A percentile compares a stretch with the other conserved stretches of the same genome.
These are phyloP conservation scores for Bombus sibiricus DNA, from an alignment of 1,140 invertebrate species.

Conservation along the genomic window DNA sequence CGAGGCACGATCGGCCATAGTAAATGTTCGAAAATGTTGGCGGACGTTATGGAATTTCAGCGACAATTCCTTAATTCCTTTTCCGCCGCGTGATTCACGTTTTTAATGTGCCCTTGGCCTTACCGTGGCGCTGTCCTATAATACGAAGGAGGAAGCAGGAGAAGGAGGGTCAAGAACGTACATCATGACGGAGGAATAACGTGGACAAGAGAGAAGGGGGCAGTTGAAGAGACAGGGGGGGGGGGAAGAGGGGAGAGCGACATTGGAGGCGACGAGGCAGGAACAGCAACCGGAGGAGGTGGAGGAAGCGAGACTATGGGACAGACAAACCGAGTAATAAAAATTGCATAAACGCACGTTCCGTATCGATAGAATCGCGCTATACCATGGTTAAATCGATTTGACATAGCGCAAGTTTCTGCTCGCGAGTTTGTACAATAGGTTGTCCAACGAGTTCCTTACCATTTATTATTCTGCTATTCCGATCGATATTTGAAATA, in stretches of 20 bases:
- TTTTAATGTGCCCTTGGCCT: constrained; percentile 42
- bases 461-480: too few species aligned
- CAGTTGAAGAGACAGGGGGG: neutral
- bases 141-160: constrained; percentile 7
- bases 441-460: too few species aligned
- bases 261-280: neutral
- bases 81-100: constrained; percentile 19
- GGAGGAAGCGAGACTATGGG: neutral
- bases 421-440: too few species aligned
- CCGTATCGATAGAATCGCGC: neutral
- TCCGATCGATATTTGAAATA: too few species aligned
- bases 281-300: neutral
- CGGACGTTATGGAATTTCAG: neutral
- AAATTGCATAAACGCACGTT: neutral
- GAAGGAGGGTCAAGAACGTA: constrained; percentile 28
- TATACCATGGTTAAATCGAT: neutral
- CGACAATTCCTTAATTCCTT: constrained; percentile 14
- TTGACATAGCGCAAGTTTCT: too few species aligned
- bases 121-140: constrained; percentile 13
- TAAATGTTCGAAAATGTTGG: neutral
- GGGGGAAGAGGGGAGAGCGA: neutral
- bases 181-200: constrained; percentile 31
- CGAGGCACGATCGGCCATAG: neutral
- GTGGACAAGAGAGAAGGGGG: constrained; percentile 12
- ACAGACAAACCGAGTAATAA: neutral